A percentile compares a stretch with the other conserved stretches of the same genome.
Evolutionary conservation across 2,888 invertebrate genomes (phyloP).

Genomic region (Antheraea yamamai): DNA sequence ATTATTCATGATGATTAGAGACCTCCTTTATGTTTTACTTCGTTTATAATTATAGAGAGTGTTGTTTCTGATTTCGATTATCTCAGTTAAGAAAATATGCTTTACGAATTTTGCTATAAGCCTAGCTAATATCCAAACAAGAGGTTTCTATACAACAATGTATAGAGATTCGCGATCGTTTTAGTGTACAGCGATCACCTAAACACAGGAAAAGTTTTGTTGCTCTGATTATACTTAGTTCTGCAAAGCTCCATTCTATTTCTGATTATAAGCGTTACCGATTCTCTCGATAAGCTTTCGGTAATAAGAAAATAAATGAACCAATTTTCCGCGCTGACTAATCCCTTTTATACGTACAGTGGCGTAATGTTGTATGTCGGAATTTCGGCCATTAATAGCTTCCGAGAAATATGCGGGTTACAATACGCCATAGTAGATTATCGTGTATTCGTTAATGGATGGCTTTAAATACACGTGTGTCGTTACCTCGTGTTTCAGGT

Average conservation of each 20-base stretch:
- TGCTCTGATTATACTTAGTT: neutral
- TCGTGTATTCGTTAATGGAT: neutral
- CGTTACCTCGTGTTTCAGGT: neutral
- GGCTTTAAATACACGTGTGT: neutral
- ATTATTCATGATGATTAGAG: too few relatives aligned
- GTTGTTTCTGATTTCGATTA: neutral
- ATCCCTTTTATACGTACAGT: neutral
- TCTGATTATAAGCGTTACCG: conserved; percentile 6
- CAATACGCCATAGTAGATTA: neutral
- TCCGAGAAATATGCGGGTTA: conserved; percentile 1
- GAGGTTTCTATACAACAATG: neutral
- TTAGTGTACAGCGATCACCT: neutral
- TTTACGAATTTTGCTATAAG: neutral
- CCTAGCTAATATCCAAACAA: neutral
- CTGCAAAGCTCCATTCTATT: conserved; percentile 7
- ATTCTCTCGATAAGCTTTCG: conserved; percentile 20
- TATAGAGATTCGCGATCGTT: neutral
- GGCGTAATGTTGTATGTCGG: conserved; percentile 1
- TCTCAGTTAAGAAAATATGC: neutral
- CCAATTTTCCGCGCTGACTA: conserved; percentile 21
- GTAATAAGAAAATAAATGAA: conserved; percentile 20
- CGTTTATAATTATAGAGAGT: neutral
- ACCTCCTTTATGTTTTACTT: too few relatives aligned
- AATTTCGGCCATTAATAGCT: neutral
- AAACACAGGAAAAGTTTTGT: neutral